These are phyloP conservation scores for Sebastiscus tertius DNA, from an alignment of 2,797 vertebrate genomes.

Conservation along the genomic window DNA sequence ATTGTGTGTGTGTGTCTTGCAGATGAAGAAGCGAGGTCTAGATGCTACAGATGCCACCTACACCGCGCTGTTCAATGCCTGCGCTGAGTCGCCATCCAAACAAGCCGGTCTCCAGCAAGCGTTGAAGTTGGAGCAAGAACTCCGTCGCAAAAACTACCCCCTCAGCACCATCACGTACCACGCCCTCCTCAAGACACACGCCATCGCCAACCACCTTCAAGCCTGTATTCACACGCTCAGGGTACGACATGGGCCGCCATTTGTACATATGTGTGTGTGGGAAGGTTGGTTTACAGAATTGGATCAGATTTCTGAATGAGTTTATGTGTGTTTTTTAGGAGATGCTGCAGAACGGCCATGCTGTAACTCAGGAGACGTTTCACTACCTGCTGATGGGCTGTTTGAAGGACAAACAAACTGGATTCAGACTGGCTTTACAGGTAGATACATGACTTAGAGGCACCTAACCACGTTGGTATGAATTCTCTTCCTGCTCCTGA, in stretches of 20 bases:
- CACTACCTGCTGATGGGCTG: slow-evolving; percentile 93
- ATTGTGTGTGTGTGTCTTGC: background rate
- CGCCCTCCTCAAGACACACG: slow-evolving; percentile 89
- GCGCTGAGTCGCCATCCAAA: slow-evolving; percentile 89
- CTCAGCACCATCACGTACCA: slow-evolving; percentile 90
- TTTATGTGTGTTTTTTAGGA: slow-evolving; percentile 81
- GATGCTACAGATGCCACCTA: slow-evolving; percentile 88
- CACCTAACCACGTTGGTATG: background rate
- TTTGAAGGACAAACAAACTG: slow-evolving; percentile 86
- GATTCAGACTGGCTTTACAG: slow-evolving; percentile 91
- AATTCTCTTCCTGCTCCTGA: background rate
- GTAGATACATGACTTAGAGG: slow-evolving; percentile 61
- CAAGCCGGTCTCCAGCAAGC: slow-evolving; percentile 88
- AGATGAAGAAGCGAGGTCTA: slow-evolving; percentile 96
- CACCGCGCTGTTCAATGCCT: slow-evolving; percentile 95
- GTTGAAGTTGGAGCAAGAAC: slow-evolving; percentile 87
- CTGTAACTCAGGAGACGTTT: slow-evolving; percentile 88
- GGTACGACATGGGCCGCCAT: slow-evolving; percentile 69
- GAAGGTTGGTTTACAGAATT: background rate
- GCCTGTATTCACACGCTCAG: slow-evolving; percentile 88
- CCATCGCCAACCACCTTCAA: slow-evolving; percentile 87
- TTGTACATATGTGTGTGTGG: background rate
- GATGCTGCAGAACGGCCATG: slow-evolving; percentile 87
- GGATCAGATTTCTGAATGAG: background rate
- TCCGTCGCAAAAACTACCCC: slow-evolving; percentile 82